phyloP scores from a whole-genome alignment of 30 jellyfish, hydroid and myxozoan genomes.

The Clytia hemisphaerica region DNA sequence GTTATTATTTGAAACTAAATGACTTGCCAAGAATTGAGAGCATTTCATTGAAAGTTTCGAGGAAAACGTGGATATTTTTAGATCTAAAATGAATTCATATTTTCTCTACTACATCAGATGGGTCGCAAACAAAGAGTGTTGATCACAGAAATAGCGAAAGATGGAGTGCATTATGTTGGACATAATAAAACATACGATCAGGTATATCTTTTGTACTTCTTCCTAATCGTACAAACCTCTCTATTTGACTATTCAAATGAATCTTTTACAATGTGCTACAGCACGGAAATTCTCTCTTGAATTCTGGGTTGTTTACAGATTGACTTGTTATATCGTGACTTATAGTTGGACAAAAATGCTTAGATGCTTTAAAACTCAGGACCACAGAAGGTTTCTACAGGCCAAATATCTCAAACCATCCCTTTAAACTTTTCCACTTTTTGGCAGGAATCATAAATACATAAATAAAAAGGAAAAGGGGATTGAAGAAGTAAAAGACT shows the following conservation, averaged over 20 bases:
- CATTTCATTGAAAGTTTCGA: neutral
- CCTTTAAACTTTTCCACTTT: too few relatives aligned
- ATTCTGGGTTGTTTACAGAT: neutral
- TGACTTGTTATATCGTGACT: too few relatives aligned
- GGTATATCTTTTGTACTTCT: slow-evolving; percentile 27
- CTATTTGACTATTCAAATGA: neutral
- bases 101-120: slow-evolving; percentile 30
- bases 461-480: neutral
- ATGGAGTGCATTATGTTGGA: slow-evolving; percentile 66
- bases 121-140: slow-evolving; percentile 40
- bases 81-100: too few relatives aligned
- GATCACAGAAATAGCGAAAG: slow-evolving; percentile 76
- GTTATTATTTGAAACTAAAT: neutral
- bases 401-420: too few relatives aligned
- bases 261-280: too few relatives aligned
- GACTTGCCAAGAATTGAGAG: neutral
- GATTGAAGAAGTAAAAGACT: neutral
- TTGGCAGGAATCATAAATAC: too few relatives aligned
- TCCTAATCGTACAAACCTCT: neutral
- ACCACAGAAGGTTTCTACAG: too few relatives aligned
- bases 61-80: neutral
- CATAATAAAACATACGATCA: slow-evolving; percentile 81
- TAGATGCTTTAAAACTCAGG: too few relatives aligned
- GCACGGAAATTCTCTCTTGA: neutral
- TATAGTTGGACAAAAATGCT: too few relatives aligned